These are phyloP conservation scores for Drosophila sturtevanti DNA, from an alignment of 1,140 invertebrate species.

Conservation along the genomic window DNA sequence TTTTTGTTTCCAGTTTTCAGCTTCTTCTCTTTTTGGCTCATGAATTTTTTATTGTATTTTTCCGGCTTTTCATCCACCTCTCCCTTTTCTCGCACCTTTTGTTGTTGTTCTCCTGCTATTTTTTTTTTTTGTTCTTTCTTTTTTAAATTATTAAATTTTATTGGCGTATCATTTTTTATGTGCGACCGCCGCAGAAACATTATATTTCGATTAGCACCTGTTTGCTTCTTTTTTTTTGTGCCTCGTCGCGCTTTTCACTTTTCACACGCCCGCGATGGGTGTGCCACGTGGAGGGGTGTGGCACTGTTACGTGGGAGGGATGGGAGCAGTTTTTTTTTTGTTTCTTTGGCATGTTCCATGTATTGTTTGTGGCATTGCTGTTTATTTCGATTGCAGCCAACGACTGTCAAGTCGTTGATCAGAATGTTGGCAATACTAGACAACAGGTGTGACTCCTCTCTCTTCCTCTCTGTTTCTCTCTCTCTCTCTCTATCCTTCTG, in stretches of 20 bases:
- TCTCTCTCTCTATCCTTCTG: too few relatives aligned
- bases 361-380: conserved; percentile 29
- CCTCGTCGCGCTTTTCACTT: conserved; percentile 31
- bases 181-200: conserved; percentile 75
- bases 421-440: not conserved
- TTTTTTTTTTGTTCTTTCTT: conserved; percentile 57
- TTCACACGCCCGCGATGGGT: conserved; percentile 1
- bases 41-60: conserved; percentile 80
- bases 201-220: conserved; percentile 81
- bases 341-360: not conserved
- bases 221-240: conserved; percentile 49
- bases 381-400: conserved; percentile 48
- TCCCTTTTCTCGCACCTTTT: conserved; percentile 20
- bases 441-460: not conserved
- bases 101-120: conserved; percentile 1
- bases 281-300: not conserved
- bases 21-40: conserved; percentile 61
- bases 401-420: conserved; percentile 5
- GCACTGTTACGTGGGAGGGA: not conserved
- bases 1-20: conserved; percentile 55
- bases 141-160: conserved; percentile 81
- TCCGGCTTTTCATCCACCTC: conserved; percentile 48
- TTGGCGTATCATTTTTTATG: conserved; percentile 80
- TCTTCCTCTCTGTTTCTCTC: too few relatives aligned
- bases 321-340: conserved; percentile 18